Evolutionary conservation across 2,888 invertebrate species (phyloP).

Genomic region (Pterostichus madidus): DNA sequence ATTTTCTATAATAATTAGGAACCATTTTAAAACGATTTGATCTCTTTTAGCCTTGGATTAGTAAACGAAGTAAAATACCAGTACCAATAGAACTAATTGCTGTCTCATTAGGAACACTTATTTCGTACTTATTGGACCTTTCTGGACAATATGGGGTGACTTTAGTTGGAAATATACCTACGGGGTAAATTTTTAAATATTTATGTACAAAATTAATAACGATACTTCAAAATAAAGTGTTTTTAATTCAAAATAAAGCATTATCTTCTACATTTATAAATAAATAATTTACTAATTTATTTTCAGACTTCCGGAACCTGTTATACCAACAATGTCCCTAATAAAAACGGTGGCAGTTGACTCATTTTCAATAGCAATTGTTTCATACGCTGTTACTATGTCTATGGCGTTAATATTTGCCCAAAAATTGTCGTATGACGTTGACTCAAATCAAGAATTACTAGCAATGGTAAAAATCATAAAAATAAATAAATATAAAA

Average conservation of each 20-base stretch:
- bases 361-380: constrained; percentile 85
- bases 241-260: too few species aligned
- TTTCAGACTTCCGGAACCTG: constrained; percentile 83
- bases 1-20: neutral
- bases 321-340: constrained; percentile 82
- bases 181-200: constrained; percentile 84
- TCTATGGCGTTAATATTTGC: constrained; percentile 91
- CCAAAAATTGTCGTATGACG: constrained; percentile 85
- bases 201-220: too few species aligned
- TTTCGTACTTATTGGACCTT: constrained; percentile 82
- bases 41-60: constrained; percentile 81
- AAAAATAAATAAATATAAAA: neutral
- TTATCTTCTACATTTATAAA: too few species aligned
- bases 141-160: constrained; percentile 81
- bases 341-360: constrained; percentile 82
- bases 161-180: constrained; percentile 88
- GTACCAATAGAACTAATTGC: constrained; percentile 91
- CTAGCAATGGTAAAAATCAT: constrained; percentile 82
- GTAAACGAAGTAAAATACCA: constrained; percentile 85
- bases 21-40: neutral
- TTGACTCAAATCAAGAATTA: constrained; percentile 88
- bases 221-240: too few species aligned
- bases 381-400: constrained; percentile 88
- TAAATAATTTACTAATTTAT: constrained; percentile 1
- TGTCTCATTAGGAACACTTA: constrained; percentile 85